Base-by-base conservation (phyloP, 2,888 invertebrate genomes). In the Pimpla rufipes region DNA sequence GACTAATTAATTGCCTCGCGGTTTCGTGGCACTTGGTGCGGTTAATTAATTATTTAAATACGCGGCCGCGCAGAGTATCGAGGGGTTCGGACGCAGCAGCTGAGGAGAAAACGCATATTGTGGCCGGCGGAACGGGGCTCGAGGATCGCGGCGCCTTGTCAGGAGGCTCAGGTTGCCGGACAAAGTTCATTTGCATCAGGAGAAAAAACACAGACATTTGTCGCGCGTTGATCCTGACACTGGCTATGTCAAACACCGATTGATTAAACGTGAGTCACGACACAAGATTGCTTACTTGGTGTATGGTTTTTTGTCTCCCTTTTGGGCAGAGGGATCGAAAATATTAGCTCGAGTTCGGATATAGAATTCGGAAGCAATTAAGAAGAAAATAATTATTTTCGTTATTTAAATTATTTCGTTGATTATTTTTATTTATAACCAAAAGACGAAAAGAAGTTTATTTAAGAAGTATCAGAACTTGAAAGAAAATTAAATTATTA, bases 201-300 rank as follows among this genome's bases (percentile, higher is more conserved):
- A 23, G 21, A 35, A 16, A 35, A 47, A 45, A 67, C 16, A 57
- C 16, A 45, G 40, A 57, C 3, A 57, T 50, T 55, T 45, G 47
- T 64, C 40, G 68, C 55, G 40, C 40, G 13, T 64, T 42, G 23
- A 67, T 45, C 45, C 79, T 64, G 66, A 40, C 18, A 21, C 29
- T 18, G 37, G n/a, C 47, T 62, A 89, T 88, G 89, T 86, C 88
- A 74, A 83, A 66, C 83, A 64, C 37, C 75, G 87, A 88, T 73
- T 89, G 86, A 91, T 90, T 86, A 85, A 88, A 88, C 85, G 92
- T 92, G 84, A 89, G 92, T 91, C 45, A 88, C 45, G 18, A 10
- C n/a, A 1, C n/a, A 47, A 37, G 0, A 6, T 37, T 35, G 18
- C 16, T 42, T 42, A 13, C 21, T 70, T 8, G 37, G 68, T 37